phyloP scores from a whole-genome alignment of 1,140 invertebrate genomes.

The Philopotamus ludificatus region DNA sequence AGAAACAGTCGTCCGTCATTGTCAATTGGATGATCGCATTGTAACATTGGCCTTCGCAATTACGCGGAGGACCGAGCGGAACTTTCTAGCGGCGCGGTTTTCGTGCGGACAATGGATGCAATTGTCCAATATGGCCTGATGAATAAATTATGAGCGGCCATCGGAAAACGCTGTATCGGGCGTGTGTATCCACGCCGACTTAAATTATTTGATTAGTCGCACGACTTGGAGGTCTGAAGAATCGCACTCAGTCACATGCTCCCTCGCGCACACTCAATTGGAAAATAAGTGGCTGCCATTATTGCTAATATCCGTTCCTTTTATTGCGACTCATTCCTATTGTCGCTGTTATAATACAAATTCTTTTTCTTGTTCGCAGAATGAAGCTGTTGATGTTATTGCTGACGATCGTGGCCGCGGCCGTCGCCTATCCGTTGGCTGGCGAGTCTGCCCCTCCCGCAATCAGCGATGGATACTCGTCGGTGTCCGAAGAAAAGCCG shows the following conservation, averaged over 20 bases:
- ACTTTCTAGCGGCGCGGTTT: neutral
- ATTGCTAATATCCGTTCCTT: constrained; percentile 39
- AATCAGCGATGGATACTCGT: constrained; percentile 31
- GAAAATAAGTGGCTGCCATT: constrained; percentile 34
- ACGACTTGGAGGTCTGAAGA: too few species aligned
- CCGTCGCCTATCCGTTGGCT: constrained; percentile 26
- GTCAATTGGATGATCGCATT: constrained; percentile 17
- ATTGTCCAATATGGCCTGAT: too few species aligned
- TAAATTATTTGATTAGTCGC: too few species aligned
- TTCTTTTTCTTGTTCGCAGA: constrained; percentile 31
- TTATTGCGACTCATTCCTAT: constrained; percentile 1
- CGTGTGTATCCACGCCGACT: too few species aligned
- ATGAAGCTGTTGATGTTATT: constrained; percentile 38
- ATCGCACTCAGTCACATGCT: neutral
- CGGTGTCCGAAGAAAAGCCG: constrained; percentile 35
- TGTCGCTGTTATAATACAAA: neutral
- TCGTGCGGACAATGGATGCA: neutral
- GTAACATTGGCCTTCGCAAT: constrained; percentile 40
- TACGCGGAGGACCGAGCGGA: too few species aligned
- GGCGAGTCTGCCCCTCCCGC: constrained; percentile 6
- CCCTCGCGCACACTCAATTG: constrained; percentile 35
- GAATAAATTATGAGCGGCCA: too few species aligned
- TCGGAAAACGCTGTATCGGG: too few species aligned
- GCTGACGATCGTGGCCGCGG: constrained; percentile 32
- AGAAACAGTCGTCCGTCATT: constrained; percentile 11